Percentiles rank a stretch among this genome's conserved stretches.
Conservation (phyloP, 2,113 vertebrate species). For the Corydoras maculifer region DNA sequence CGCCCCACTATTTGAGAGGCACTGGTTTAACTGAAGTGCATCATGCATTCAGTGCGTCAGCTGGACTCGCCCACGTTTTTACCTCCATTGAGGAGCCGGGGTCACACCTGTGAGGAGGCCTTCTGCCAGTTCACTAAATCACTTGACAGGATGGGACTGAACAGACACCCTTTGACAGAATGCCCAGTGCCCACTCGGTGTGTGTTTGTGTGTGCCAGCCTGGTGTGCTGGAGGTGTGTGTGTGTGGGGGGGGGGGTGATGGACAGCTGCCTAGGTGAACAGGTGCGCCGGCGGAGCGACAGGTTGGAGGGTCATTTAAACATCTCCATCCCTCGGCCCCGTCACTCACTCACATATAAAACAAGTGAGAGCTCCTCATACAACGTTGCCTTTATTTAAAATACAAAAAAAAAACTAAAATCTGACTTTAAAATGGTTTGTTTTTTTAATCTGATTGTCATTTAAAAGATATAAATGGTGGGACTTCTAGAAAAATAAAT, state of each 20-base stretch:
- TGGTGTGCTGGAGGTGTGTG: conserved; percentile 2
- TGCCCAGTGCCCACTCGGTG: conserved; percentile 18
- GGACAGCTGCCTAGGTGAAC: conserved; percentile 12
- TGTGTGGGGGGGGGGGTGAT: conserved; percentile 14
- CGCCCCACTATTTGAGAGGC: no score
- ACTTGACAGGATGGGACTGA: conserved; percentile 10
- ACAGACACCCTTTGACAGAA: neutral
- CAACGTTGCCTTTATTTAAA: neutral
- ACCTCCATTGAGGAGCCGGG: neutral
- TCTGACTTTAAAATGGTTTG: no score
- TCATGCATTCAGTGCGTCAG: no score
- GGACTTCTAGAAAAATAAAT: no score
- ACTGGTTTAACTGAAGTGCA: no score
- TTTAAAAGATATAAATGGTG: no score
- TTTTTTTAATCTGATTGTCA: no score
- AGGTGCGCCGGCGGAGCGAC: conserved; percentile 17
- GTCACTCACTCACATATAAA: neutral
- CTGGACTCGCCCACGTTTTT: no score
- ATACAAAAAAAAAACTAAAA: no score
- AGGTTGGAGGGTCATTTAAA: conserved; percentile 31
- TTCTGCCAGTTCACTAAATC: conserved; percentile 11
- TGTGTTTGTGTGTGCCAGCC: conserved; percentile 5
- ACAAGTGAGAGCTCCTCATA: neutral
- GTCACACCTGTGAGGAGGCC: conserved; percentile 1
- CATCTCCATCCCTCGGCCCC: neutral